Evolutionary conservation across 2,888 invertebrate genomes (phyloP).

Genomic region (Gastracanthus pulcherrimus): DNA sequence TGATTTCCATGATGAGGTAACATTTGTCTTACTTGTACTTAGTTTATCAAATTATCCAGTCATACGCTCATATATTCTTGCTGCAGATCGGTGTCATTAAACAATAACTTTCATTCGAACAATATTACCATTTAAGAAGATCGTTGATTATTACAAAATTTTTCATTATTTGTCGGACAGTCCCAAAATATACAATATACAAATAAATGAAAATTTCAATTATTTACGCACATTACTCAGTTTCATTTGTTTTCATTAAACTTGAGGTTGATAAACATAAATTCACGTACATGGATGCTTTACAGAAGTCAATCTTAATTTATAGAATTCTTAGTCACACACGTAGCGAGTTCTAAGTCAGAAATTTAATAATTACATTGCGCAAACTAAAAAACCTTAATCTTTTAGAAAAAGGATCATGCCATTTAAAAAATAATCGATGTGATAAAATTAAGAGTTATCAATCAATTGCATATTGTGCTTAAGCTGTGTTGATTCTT

Average conservation of each 20-base stretch:
- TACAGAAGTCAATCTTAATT: conserved; percentile 53
- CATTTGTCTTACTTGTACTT: conserved; percentile 78
- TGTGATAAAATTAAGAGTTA: conserved; percentile 37
- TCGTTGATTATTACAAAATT: conserved; percentile 71
- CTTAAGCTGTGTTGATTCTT: conserved; percentile 58
- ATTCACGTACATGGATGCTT: conserved; percentile 48
- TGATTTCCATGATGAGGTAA: conserved; percentile 77
- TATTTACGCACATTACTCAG: conserved; percentile 55
- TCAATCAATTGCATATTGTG: conserved; percentile 54
- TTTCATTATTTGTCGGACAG: conserved; percentile 69
- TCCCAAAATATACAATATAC: conserved; percentile 68
- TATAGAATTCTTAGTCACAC: conserved; percentile 56
- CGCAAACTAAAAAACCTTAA: conserved; percentile 54
- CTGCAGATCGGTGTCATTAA: conserved; percentile 72
- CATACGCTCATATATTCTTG: conserved; percentile 77
- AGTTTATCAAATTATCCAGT: conserved; percentile 78
- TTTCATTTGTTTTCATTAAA: conserved; percentile 47
- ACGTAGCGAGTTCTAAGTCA: conserved; percentile 50
- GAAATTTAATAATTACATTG: conserved; percentile 57
- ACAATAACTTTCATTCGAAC: conserved; percentile 69
- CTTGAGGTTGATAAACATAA: conserved; percentile 42
- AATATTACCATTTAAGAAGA: conserved; percentile 70
- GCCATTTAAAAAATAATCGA: conserved; percentile 46
- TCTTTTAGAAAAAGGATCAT: conserved; percentile 53
- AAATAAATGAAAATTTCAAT: conserved; percentile 46